Conservation (phyloP, 2,113 vertebrate genomes). For the Menura novaehollandiae region DNA sequence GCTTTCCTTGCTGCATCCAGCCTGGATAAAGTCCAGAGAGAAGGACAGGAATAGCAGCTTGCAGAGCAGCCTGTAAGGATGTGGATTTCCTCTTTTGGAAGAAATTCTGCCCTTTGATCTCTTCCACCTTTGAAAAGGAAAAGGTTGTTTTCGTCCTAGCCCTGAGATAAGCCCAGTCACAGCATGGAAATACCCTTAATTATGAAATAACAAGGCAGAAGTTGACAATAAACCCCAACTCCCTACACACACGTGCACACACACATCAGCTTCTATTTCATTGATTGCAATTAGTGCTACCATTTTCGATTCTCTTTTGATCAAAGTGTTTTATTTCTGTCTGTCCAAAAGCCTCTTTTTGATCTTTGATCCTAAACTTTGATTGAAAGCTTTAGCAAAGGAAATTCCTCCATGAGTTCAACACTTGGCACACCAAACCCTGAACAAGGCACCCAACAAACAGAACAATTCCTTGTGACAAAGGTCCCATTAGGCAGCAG, state of each 20-base stretch:
- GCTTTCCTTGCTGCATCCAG: not conserved
- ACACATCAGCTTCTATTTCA: not conserved
- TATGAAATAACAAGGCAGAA: not conserved
- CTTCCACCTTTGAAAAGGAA: not conserved
- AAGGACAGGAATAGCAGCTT: not conserved
- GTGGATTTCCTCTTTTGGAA: not conserved
- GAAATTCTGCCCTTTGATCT: not conserved
- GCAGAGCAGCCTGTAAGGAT: not conserved
- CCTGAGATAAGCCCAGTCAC: not conserved
- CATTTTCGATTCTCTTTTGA: not conserved
- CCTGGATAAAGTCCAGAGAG: not conserved
- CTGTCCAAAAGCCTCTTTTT: not conserved
- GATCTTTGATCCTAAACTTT: not conserved
- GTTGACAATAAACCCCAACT: not conserved
- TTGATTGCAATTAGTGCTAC: not conserved
- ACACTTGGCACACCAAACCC: not conserved
- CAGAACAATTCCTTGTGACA: not conserved
- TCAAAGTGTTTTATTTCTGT: not conserved
- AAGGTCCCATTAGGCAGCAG: not conserved
- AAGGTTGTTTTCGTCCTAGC: not conserved
- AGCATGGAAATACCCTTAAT: not conserved
- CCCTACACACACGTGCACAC: rapidly evolving
- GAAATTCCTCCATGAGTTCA: not conserved
- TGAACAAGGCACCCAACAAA: not conserved
- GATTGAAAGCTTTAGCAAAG: not conserved